Base-by-base conservation (phyloP, 2,113 vertebrate species). In the Philantomba maxwellii region DNA sequence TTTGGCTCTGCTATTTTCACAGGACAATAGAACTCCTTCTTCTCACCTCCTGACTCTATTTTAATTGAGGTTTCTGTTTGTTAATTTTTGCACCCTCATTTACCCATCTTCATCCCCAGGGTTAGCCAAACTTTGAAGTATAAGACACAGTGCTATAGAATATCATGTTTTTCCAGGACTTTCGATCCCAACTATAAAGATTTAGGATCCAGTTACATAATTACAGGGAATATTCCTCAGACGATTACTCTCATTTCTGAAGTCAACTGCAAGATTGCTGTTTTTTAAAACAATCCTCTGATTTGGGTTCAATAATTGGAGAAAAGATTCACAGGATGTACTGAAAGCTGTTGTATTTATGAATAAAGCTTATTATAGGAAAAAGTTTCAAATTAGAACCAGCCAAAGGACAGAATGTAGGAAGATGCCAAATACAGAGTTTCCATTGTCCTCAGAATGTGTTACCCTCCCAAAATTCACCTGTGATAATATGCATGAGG, bases 101-200 rank as follows among this genome's bases (percentile, higher is more conserved):
- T 16, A 16, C 6, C n/a, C 13, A 36, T 2, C 4, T 6, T 7
- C 4, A 17, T 6, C 11, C 7, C 45, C 12, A 58, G 28, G 4
- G 5, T 39, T n/a, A 55, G 51, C 1, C 13, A 7, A 55, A 88
- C 6, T 53, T 66, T 51, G 33, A 73, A 10, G 5, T 3, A 25
- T 33, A 78, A 30, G 10, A 5, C 26, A 70, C 3, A 23, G 1
- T 49, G 25, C 58, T 84, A 6, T 21, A 62, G 9, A 84, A 62
- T 60, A 26, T 30, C 12, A 87, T 17, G 1, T 45, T 21, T 66
- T 10, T 28, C 30, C 36, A 39, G 39, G n/a, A 78, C 2, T 62
- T 87, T 17, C 23, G 1, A 14, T 5, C 5, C 19, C 47, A 85
- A 62, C 7, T 75, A 0, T 49, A 77, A 87, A 36, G 7, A 62